Evolutionary conservation across 2,113 vertebrate genomes (phyloP), one percentile per base, ranked within the genome.

Genomic region (Toxotes chatareus): DNA sequence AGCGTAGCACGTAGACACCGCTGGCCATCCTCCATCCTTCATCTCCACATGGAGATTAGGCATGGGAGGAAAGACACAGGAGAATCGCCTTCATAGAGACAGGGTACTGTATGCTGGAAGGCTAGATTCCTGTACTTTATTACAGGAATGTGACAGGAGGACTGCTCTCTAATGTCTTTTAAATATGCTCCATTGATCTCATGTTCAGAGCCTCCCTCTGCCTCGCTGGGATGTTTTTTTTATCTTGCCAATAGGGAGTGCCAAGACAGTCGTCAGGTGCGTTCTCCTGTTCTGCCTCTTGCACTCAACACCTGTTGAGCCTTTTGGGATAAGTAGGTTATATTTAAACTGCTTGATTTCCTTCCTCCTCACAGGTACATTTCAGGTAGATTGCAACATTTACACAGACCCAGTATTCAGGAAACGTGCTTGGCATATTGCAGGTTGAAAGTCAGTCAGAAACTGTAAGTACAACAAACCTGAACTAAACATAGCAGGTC

Each of bases 181-280:
- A 87, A 92, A 92, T 88, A 88, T 91, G 86, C 80, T 87, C 76
- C 82, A 89, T 89, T 92, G 89, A 93, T 88, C 89, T 92, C 79
- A 47, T 82, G 72, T 86, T 90, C 89, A 86, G 88, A 89, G 87
- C 81, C 55, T 82, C 56, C 4, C 78, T 66, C 72, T 84, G 80
- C 73, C 85, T 87, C 70, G 7, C 75, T 77, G 80, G 78, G 67
- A 84, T 84, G 40, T 40, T 82, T 70, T 65, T 80, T 75, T 71
- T 13, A 84, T 90, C 81, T 79, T 72, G 73, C 87, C 81, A 86
- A 80, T 56, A 55, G 89, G 76, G 84, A 92, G 61, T 5, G 4
- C 34, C 51, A 76, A 80, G 80, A 84, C 80, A 31, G 69, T 86
- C 72, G 44, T 86, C 86, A 83, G 83, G 89, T 89, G 83, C 76